phyloP scores from a whole-genome alignment of 2,113 vertebrate species.

The Charina bottae region DNA sequence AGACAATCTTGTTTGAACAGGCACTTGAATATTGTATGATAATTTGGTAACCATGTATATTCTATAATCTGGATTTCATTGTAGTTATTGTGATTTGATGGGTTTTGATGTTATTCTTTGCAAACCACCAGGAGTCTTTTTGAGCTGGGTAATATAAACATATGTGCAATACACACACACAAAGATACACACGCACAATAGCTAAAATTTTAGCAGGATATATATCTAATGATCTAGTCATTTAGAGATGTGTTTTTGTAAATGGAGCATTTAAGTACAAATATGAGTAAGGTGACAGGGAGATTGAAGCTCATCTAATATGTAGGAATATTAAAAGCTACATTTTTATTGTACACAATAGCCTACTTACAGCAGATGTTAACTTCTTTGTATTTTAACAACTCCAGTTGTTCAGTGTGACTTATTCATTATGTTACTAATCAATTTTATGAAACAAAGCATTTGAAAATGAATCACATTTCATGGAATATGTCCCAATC shows the following conservation, averaged over 20 bases:
- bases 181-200: too few relatives aligned
- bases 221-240: background rate
- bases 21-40: background rate
- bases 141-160: background rate
- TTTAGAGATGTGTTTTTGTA: background rate
- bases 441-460: background rate
- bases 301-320: background rate
- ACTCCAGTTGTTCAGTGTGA: background rate
- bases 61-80: background rate
- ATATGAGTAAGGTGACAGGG: background rate
- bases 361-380: background rate
- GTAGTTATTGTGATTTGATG: background rate
- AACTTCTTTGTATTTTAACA: background rate
- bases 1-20: background rate
- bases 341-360: background rate
- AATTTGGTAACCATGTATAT: background rate
- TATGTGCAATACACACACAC: too few relatives aligned
- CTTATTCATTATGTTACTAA: background rate
- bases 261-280: background rate
- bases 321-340: background rate
- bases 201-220: background rate
- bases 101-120: background rate
- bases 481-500: background rate
- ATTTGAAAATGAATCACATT: background rate
- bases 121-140: background rate